phyloP scores from a whole-genome alignment of 2,888 invertebrate genomes.

The Xestia sexstrigata region DNA sequence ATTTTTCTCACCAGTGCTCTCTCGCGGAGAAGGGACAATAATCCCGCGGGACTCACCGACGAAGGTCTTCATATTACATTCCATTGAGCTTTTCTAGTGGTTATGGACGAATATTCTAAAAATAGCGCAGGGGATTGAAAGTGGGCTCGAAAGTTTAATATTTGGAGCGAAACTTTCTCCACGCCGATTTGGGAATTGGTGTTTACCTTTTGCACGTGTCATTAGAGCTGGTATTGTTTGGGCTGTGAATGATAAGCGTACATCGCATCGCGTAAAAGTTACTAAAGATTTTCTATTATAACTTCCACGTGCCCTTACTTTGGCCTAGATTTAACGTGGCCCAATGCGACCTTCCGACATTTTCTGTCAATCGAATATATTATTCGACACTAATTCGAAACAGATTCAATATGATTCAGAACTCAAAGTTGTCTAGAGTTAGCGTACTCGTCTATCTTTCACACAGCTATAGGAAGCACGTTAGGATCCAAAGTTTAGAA shows the following conservation, averaged over 20 bases:
- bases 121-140: slow-evolving; percentile 55
- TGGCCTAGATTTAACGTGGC: background rate
- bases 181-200: slow-evolving; percentile 35
- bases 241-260: background rate
- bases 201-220: slow-evolving; percentile 30
- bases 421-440: background rate
- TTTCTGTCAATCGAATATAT: slow-evolving; percentile 14
- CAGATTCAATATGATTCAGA: slow-evolving; percentile 9
- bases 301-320: background rate
- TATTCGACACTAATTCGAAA: background rate
- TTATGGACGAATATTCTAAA: slow-evolving; percentile 49
- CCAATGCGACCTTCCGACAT: background rate
- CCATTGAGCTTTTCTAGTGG: slow-evolving; percentile 35
- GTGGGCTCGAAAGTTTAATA: slow-evolving; percentile 50
- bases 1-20: slow-evolving; percentile 39
- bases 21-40: slow-evolving; percentile 26
- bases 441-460: background rate
- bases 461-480: background rate
- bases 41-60: slow-evolving; percentile 44
- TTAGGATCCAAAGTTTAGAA: slow-evolving; percentile 30
- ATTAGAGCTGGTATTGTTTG: slow-evolving; percentile 25
- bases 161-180: slow-evolving; percentile 25
- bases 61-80: slow-evolving; percentile 53
- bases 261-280: background rate
- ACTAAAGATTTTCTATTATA: background rate